phyloP scores from a whole-genome alignment of 1,140 invertebrate species.

The Thaumetopoea pityocampa region DNA sequence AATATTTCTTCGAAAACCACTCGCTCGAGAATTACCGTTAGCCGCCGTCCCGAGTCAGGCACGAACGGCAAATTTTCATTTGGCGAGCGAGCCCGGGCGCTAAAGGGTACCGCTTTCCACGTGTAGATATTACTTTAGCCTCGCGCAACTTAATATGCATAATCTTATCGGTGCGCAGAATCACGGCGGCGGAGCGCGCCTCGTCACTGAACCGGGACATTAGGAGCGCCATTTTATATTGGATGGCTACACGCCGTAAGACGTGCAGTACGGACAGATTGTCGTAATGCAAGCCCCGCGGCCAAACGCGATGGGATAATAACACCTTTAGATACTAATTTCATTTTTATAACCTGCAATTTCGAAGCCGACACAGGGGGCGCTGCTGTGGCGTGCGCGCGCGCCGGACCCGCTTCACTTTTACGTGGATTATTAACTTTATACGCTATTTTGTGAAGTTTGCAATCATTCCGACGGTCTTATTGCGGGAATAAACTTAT shows the following conservation, averaged over 20 bases:
- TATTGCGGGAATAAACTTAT: constrained; percentile 65
- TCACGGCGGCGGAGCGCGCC: constrained; percentile 64
- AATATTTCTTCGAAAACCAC: constrained; percentile 28
- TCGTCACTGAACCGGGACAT: constrained; percentile 67
- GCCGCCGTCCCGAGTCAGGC: constrained; percentile 22
- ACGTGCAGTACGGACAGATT: constrained; percentile 74
- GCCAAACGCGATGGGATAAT: constrained; percentile 77
- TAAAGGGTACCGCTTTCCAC: constrained; percentile 49
- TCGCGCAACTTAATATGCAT: constrained; percentile 74
- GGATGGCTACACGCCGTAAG: constrained; percentile 70
- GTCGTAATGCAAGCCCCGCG: constrained; percentile 73
- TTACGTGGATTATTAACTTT: constrained; percentile 73
- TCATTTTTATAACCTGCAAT: constrained; percentile 77
- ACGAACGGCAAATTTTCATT: constrained; percentile 43
- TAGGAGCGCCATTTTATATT: constrained; percentile 75
- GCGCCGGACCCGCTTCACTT: constrained; percentile 56
- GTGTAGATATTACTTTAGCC: constrained; percentile 69
- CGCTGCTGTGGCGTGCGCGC: constrained; percentile 71
- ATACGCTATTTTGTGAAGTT: constrained; percentile 72
- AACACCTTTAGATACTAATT: constrained; percentile 77
- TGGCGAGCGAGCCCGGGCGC: constrained; percentile 18
- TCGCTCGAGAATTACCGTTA: constrained; percentile 28
- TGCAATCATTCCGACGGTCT: constrained; percentile 65
- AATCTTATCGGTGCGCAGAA: constrained; percentile 71
- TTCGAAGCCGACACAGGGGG: constrained; percentile 74